phyloP scores from a whole-genome alignment of 1,140 invertebrate genomes.

The Colletes latitarsis region DNA sequence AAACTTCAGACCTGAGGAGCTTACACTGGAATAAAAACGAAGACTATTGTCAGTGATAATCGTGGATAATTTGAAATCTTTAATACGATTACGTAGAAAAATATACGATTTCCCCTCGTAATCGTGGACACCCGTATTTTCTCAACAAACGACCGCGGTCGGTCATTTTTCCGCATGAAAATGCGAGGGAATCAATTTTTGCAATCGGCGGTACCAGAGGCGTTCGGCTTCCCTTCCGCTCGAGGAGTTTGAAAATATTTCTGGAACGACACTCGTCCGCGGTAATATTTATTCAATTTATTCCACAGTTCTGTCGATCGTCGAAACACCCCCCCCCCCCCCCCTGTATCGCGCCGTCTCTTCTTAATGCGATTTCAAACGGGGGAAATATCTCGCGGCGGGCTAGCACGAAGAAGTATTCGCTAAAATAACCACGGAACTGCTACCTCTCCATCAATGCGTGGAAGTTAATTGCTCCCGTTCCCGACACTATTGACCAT shows the following conservation, averaged over 20 bases:
- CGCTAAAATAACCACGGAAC: constrained; percentile 27
- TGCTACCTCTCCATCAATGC: constrained; percentile 16
- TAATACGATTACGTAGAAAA: constrained; percentile 22
- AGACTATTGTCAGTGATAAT: not conserved
- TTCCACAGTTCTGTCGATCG: not conserved
- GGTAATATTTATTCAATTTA: constrained; percentile 43
- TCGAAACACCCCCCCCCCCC: constrained; percentile 5
- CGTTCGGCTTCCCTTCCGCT: constrained; percentile 5
- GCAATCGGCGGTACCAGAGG: constrained; percentile 4
- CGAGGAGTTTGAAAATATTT: constrained; percentile 31
- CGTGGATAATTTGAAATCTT: not conserved
- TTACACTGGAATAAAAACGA: too few species aligned
- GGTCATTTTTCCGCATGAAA: constrained; percentile 7
- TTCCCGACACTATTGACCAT: constrained; percentile 10
- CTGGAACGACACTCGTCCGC: not conserved
- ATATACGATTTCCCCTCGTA: not conserved
- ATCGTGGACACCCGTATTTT: not conserved
- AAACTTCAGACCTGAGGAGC: too few species aligned
- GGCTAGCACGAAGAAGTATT: constrained; percentile 7
- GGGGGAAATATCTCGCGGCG: not conserved
- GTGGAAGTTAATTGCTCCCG: constrained; percentile 26
- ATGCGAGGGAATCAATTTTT: constrained; percentile 20
- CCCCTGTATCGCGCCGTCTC: not conserved
- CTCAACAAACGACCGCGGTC: constrained; percentile 3
- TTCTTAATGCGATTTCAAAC: constrained; percentile 17